These are phyloP conservation scores for Mythimna pallens DNA, from an alignment of 2,888 invertebrate species.

Conservation along the genomic window DNA sequence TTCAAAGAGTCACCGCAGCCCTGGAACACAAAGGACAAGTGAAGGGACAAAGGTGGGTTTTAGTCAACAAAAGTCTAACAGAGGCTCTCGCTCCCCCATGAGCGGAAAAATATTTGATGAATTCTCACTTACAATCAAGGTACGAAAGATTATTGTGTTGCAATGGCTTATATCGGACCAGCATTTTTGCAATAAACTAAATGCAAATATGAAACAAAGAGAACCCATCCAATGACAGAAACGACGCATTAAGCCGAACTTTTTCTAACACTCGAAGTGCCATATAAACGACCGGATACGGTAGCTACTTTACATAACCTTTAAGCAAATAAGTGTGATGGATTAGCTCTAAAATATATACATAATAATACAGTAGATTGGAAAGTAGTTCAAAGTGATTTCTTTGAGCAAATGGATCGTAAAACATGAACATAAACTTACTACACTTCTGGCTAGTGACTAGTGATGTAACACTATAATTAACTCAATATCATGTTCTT, in stretches of 20 bases:
- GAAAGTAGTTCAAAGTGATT: constrained; percentile 54
- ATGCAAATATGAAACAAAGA: background rate
- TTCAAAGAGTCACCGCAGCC: too few relatives aligned
- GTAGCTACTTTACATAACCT: constrained; percentile 10
- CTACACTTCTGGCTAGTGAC: constrained; percentile 39
- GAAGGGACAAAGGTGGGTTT: too few relatives aligned
- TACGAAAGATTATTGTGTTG: too few relatives aligned
- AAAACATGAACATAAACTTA: constrained; percentile 53
- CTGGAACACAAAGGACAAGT: too few relatives aligned
- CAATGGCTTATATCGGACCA: too few relatives aligned
- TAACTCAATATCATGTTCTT: constrained; percentile 44
- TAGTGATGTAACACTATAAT: constrained; percentile 46
- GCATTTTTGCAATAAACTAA: background rate
- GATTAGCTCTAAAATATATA: constrained; percentile 23
- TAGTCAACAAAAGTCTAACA: too few relatives aligned
- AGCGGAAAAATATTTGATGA: too few relatives aligned
- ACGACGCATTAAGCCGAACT: background rate
- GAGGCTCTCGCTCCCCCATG: too few relatives aligned
- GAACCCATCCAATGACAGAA: background rate
- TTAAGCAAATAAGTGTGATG: constrained; percentile 13
- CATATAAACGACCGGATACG: background rate
- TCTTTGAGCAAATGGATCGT: constrained; percentile 45
- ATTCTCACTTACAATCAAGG: too few relatives aligned
- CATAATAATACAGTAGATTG: constrained; percentile 26
- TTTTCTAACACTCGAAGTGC: background rate